Conservation (phyloP, 2,797 vertebrate genomes). For the Bradypus variegatus region DNA sequence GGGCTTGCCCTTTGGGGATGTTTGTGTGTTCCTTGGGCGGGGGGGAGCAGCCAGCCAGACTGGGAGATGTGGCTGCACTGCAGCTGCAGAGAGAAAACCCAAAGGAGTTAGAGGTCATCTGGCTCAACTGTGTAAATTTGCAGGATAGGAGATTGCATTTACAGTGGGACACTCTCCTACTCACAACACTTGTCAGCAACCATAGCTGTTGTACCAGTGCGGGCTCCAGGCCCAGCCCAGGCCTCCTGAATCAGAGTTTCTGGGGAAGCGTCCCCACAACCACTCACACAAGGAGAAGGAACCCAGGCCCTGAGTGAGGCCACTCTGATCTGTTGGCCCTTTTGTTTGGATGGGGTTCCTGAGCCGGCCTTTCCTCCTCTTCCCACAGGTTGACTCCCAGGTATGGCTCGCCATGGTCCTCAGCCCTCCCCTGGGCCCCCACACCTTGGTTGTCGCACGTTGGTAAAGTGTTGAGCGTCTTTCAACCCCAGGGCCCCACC, state of each 20-base stretch:
- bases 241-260: neutral
- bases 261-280: neutral
- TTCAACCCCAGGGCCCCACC: neutral
- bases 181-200: neutral
- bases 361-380: constrained; percentile 29
- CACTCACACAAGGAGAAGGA: neutral
- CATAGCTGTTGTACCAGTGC: neutral
- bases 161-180: neutral
- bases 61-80: neutral
- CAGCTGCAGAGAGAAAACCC: neutral
- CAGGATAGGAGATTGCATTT: neutral
- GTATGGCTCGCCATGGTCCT: neutral
- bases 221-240: neutral
- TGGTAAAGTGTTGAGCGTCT: neutral
- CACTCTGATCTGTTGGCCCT: neutral
- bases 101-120: neutral
- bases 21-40: neutral
- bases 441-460: neutral
- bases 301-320: neutral
- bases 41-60: neutral
- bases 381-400: constrained; percentile 51
- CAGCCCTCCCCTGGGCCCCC: neutral
- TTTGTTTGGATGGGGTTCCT: neutral
- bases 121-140: neutral
- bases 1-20: neutral